Base-by-base conservation (phyloP, 2,113 vertebrate species). In the Gymnogyps californianus region DNA sequence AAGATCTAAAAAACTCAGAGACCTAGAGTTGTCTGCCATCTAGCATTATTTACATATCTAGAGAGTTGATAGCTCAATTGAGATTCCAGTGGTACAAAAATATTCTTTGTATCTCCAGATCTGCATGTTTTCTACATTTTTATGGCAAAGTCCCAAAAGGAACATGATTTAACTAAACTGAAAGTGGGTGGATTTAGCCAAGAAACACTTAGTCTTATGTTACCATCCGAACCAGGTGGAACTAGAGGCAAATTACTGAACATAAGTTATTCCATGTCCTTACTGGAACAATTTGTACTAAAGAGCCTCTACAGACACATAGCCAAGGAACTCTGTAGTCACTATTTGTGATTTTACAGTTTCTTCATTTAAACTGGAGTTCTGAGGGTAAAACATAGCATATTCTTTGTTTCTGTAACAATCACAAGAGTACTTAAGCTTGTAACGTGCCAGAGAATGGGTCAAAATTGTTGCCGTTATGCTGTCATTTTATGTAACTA, bases 221-320 rank as follows among this genome's bases (percentile, higher is more conserved):
- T 97, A 91, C 93, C 89, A 97, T 96, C 87, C 4, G 55, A 97
- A 97, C 89, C 95, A 97, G 95, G 96, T 97, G 95, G 91, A 97
- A 88, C 89, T 94, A 88, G 91, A 96, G 83, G 66, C 81, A 96
- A 91, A 97, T 96, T 96, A 80, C 81, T 77, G 74, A 97, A 94
- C 93, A 90, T 54, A 94, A 96, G 58, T 94, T 93, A 97, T 74
- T 93, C 58, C 84, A 52, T 91, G 84, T 91, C 81, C 84, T 96
- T 95, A 67, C 46, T 94, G 89, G 96, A 95, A 97, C 97, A 94
- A 47, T 96, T 94, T 94, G 96, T 97, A 69, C 96, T 76, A 4
- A 79, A 82, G 77, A 94, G 74, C 61, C 51, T 96, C 61, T 93
- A 26, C 87, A 96, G 54, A 87, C 54, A 83, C 77, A 42, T 52